Base-by-base conservation (phyloP, 2,113 vertebrate genomes). In the Phyllopteryx taeniolatus region DNA sequence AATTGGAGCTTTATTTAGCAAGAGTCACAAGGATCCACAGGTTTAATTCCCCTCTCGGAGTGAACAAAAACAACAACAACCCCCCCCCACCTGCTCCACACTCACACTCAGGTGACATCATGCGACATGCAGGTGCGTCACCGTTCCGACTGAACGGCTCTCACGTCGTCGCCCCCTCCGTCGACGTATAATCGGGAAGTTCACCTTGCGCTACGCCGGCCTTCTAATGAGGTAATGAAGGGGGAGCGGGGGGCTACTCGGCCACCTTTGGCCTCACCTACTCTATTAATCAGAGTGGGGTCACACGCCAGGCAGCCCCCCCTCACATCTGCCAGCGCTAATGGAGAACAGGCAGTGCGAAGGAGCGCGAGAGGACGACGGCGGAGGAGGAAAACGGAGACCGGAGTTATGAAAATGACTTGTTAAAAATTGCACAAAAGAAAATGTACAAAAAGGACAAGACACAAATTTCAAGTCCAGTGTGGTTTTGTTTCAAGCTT, bases 171-270 rank as follows among this genome's bases (percentile, higher is more conserved):
- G 85, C 79, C 81, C 77, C 76, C 74, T 86, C 86, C 83, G 80
- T 79, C 82, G 84, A 75, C 76, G 78, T 77, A 84, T 93, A 91
- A 93, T 90, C 89, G 92, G 88, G 79, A 74, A 91, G 87, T 91
- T 89, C 91, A 91, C 91, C 91, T 91, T 87, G 80, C 86, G 79
- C 86, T 81, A 43, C 20, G 87, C 79, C 78, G 82, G 83, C 88
- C 86, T 80, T 88, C 86, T 92, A 92, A 92, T 92, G 90, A 92
- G 88, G 83, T 90, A 93, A 93, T 91, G 90, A 91, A 89, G 77
- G 83, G 86, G 80, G 87, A 82, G 67, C 78, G 69, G 75, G 57
- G 9, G 59, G 60, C 86, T 87, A 76, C 83, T 71, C 35, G 79
- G 70, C 76, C 86, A 88, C 88, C 83, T 89, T 84, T 91, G 90